phyloP scores from a whole-genome alignment of 2,888 invertebrate genomes.

The Galerucella calmariensis region DNA sequence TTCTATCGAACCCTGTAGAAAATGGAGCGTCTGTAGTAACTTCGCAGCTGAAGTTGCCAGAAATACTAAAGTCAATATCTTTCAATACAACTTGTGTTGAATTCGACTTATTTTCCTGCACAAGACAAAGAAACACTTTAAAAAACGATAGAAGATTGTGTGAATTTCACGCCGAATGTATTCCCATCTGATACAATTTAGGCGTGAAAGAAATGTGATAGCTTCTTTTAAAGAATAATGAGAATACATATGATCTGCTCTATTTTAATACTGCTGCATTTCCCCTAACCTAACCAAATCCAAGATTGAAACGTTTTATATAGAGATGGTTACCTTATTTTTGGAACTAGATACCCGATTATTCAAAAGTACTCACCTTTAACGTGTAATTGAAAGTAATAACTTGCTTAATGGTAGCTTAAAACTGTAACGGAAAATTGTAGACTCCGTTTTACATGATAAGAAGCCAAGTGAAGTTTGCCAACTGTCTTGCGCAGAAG shows the following conservation, averaged over 20 bases:
- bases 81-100: conserved; percentile 79
- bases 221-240: conserved; percentile 1
- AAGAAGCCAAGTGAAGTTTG: too few species aligned
- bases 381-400: too few species aligned
- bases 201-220: conserved; percentile 11
- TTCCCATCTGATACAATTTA: conserved; percentile 10
- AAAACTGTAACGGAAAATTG: too few species aligned
- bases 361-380: too few species aligned
- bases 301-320: neutral
- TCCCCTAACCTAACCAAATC: neutral
- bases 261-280: neutral
- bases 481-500: too few species aligned
- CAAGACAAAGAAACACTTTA: conserved; percentile 34
- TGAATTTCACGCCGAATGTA: neutral
- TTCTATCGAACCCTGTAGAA: conserved; percentile 74
- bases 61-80: conserved; percentile 75
- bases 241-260: neutral
- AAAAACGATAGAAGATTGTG: neutral
- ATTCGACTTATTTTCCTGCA: conserved; percentile 77
- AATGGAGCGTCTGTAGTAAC: conserved; percentile 79
- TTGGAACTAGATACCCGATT: too few species aligned
- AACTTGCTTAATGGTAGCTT: too few species aligned
- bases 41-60: conserved; percentile 84
- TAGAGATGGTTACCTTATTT: too few species aligned
- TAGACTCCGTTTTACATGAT: too few species aligned